phyloP scores from a whole-genome alignment of 1,140 invertebrate species.

The Aphidius ervi region DNA sequence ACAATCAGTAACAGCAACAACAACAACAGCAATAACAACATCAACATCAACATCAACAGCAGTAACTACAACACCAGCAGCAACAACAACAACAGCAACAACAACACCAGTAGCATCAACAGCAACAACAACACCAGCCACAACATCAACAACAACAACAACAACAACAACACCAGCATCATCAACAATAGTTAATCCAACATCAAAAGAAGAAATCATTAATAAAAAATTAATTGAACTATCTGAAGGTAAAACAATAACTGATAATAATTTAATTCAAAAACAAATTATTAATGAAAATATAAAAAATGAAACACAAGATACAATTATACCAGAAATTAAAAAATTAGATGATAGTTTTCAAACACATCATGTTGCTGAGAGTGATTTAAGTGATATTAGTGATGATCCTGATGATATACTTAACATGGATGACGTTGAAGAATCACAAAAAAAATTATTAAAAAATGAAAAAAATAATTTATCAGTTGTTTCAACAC shows the following conservation, averaged over 20 bases:
- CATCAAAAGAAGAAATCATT: conserved; percentile 51
- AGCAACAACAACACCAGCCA: no score
- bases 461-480: conserved; percentile 29
- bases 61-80: no score
- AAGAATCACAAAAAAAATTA: conserved; percentile 29
- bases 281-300: conserved; percentile 43
- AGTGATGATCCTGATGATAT: conserved; percentile 84
- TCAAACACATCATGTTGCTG: conserved; percentile 55
- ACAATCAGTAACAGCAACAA: no score
- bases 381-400: conserved; percentile 78
- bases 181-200: conserved; percentile 46
- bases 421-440: conserved; percentile 68
- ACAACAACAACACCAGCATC: conserved; percentile 36
- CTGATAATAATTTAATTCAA: conserved; percentile 42
- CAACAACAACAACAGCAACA: no score
- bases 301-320: conserved; percentile 35
- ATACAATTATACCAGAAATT: conserved; percentile 47
- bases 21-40: no score
- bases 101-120: no score
- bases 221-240: conserved; percentile 53
- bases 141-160: conserved; percentile 35
- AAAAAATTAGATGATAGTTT: conserved; percentile 54
- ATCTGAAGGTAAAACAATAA: conserved; percentile 49
- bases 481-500: neutral
- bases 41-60: no score